Evolutionary conservation across 2,797 vertebrate genomes (phyloP).

Genomic region (Brotula barbata): DNA sequence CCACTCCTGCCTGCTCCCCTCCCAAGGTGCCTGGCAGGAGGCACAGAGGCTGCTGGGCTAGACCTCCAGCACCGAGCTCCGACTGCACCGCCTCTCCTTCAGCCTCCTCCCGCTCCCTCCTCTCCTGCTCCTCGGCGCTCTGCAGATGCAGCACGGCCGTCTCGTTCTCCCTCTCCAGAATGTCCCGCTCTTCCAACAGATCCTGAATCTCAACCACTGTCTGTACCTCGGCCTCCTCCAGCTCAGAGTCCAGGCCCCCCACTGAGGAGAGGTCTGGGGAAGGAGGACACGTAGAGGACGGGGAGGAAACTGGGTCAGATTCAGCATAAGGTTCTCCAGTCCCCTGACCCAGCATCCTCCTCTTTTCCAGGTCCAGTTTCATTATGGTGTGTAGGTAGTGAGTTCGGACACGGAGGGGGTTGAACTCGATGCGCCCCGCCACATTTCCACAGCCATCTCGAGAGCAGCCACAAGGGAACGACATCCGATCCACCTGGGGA

Average conservation of each 20-base stretch:
- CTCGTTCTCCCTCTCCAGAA: constrained; percentile 85
- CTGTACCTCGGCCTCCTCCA: constrained; percentile 67
- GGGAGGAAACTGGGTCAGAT: constrained; percentile 48
- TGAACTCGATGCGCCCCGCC: constrained; percentile 94
- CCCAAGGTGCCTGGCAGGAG: constrained; percentile 81
- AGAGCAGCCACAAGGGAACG: constrained; percentile 96
- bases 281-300: constrained; percentile 69
- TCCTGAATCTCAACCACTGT: constrained; percentile 66
- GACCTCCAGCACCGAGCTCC: constrained; percentile 78
- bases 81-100: constrained; percentile 87
- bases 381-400: constrained; percentile 98
- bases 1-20: constrained; percentile 61
- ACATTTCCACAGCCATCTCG: constrained; percentile 91
- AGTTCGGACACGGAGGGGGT: constrained; percentile 92
- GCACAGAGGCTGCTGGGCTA: constrained; percentile 79
- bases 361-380: constrained; percentile 91
- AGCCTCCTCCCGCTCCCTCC: constrained; percentile 86
- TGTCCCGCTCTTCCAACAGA: constrained; percentile 74
- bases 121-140: constrained; percentile 92
- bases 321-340: constrained; percentile 56
- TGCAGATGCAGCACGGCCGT: constrained; percentile 94
- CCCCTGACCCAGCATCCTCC: constrained; percentile 75
- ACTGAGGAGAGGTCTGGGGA: constrained; percentile 73
- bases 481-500: constrained; percentile 92
- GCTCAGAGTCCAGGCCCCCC: constrained; percentile 69